Evolutionary conservation across 2,113 vertebrate species (phyloP).

Genomic region (Chaetops frenatus): DNA sequence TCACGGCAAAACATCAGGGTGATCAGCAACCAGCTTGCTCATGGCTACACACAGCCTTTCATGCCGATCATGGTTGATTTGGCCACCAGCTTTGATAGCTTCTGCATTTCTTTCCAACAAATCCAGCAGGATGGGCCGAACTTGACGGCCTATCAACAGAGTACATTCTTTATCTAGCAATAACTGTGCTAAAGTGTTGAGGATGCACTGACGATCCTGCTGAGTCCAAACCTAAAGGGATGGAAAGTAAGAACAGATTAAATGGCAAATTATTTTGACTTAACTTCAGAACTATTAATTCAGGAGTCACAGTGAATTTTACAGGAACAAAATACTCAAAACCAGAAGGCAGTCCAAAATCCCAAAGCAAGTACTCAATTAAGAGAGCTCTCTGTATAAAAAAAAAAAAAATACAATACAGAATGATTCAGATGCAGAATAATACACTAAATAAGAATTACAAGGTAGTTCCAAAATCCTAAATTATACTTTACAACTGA

Average conservation of each 20-base stretch:
- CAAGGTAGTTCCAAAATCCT: background rate
- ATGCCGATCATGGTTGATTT: slow-evolving; percentile 88
- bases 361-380: background rate
- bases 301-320: background rate
- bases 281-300: background rate
- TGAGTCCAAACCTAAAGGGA: slow-evolving; percentile 83
- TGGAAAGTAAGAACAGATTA: background rate
- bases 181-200: slow-evolving; percentile 80
- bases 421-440: background rate
- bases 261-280: background rate
- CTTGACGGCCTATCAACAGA: slow-evolving; percentile 80
- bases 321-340: background rate
- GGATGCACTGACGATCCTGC: slow-evolving; percentile 88
- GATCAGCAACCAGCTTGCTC: slow-evolving; percentile 84
- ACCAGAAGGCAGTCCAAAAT: background rate
- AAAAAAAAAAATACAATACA: background rate
- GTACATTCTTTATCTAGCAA: slow-evolving; percentile 91
- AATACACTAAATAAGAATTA: background rate
- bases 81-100: slow-evolving; percentile 78
- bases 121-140: slow-evolving; percentile 88
- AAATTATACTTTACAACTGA: background rate
- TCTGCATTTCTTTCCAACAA: slow-evolving; percentile 89
- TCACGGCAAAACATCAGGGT: slow-evolving; percentile 89
- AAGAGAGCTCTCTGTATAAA: background rate
- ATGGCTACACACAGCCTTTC: slow-evolving; percentile 94